These are phyloP conservation scores for Peromyscus polionotus DNA, from an alignment of 2,113 vertebrate species.

Conservation along the genomic window DNA sequence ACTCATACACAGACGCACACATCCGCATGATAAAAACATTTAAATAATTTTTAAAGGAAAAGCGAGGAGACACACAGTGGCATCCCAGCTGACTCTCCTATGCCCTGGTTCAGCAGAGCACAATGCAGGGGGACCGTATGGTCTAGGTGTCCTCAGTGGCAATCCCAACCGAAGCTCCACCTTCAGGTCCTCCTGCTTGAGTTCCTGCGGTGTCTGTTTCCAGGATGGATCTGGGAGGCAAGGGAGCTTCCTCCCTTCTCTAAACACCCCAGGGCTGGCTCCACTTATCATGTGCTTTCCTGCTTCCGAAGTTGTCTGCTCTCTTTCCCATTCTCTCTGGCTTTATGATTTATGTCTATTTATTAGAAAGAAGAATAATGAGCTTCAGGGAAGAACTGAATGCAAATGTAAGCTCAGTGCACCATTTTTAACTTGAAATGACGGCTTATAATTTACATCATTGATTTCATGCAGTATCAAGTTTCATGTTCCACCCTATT, in stretches of 20 bases:
- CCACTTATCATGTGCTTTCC: background rate
- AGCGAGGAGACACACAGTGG: background rate
- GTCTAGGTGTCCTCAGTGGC: background rate
- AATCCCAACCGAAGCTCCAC: too few species aligned
- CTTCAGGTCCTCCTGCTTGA: background rate
- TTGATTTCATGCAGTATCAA: conserved; percentile 27
- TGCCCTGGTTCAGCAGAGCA: background rate
- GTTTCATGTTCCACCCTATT: conserved; percentile 52
- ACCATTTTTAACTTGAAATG: conserved; percentile 42
- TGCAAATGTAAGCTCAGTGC: background rate
- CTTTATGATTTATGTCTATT: conserved; percentile 19
- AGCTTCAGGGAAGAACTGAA: background rate
- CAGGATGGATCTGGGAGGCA: background rate
- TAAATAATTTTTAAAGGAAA: background rate
- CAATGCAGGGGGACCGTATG: background rate
- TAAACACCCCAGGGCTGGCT: background rate
- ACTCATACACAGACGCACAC: background rate
- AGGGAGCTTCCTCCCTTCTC: background rate
- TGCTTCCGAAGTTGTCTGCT: background rate
- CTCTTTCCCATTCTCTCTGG: background rate
- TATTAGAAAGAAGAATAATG: background rate
- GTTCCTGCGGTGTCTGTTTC: background rate
- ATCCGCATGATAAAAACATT: background rate
- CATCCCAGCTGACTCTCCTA: background rate
- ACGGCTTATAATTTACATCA: conserved; percentile 4